These are phyloP conservation scores for Parascotia fuliginaria DNA, from an alignment of 2,888 invertebrate genomes.

Conservation along the genomic window DNA sequence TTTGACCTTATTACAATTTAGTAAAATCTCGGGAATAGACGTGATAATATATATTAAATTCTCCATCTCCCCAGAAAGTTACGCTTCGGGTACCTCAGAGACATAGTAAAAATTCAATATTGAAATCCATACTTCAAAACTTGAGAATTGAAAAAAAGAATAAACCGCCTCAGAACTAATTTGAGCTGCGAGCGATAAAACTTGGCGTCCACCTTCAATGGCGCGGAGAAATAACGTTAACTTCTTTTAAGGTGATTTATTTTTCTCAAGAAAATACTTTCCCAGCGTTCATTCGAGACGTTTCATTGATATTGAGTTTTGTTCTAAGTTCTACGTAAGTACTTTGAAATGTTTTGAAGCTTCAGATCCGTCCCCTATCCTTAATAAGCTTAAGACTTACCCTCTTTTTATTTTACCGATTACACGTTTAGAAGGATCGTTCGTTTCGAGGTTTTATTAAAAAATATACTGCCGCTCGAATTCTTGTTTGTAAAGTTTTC, in stretches of 20 bases:
- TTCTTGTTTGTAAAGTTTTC: constrained; percentile 57
- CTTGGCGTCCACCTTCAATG: constrained; percentile 70
- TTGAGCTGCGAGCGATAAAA: constrained; percentile 76
- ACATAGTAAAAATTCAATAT: constrained; percentile 80
- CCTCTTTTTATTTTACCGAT: constrained; percentile 61
- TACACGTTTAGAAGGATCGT: constrained; percentile 62
- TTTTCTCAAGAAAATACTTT: constrained; percentile 76
- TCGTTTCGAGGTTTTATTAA: constrained; percentile 52
- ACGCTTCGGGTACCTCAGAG: constrained; percentile 47
- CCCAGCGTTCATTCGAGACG: constrained; percentile 64
- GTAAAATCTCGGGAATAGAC: constrained; percentile 28
- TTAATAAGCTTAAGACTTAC: constrained; percentile 69
- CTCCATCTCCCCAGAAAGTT: constrained; percentile 51
- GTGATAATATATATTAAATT: constrained; percentile 58
- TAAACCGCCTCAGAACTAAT: constrained; percentile 66
- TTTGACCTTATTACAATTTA: constrained; percentile 32
- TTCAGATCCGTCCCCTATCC: constrained; percentile 59
- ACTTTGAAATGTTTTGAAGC: constrained; percentile 71
- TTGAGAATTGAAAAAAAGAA: constrained; percentile 68
- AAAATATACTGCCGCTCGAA: constrained; percentile 36
- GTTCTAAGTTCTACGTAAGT: constrained; percentile 71
- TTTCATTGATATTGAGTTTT: constrained; percentile 81
- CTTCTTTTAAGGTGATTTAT: constrained; percentile 77
- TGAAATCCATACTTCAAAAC: constrained; percentile 80
- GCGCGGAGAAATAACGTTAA: constrained; percentile 69